Conservation (phyloP, 2,888 invertebrate species). For the Orthosia gracilis region DNA sequence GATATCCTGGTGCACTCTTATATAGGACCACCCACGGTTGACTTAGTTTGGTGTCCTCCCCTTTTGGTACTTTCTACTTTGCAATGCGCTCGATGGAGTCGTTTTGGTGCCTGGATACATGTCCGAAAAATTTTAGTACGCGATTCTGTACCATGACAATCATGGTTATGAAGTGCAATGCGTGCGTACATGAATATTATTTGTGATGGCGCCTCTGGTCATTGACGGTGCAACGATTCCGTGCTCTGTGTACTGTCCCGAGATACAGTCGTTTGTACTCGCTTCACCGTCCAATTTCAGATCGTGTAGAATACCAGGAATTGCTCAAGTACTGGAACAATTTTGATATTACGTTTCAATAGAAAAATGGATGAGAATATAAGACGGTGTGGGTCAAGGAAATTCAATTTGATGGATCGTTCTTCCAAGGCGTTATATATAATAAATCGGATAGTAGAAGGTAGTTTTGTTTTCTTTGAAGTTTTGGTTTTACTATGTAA, state of each 20-base stretch:
- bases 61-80: too few species aligned
- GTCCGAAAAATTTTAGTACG: too few species aligned
- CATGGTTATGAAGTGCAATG: too few species aligned
- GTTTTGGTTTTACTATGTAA: background rate
- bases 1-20: too few species aligned
- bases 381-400: slow-evolving; percentile 33
- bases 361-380: slow-evolving; percentile 57
- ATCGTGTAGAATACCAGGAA: slow-evolving; percentile 47
- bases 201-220: background rate
- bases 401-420: slow-evolving; percentile 48
- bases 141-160: too few species aligned
- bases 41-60: too few species aligned
- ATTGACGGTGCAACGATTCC: too few species aligned
- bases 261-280: slow-evolving; percentile 44
- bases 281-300: slow-evolving; percentile 51
- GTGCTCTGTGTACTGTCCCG: slow-evolving; percentile 6
- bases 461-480: background rate
- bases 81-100: too few species aligned
- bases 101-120: too few species aligned
- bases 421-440: slow-evolving; percentile 10
- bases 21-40: too few species aligned
- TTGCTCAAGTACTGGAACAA: slow-evolving; percentile 58
- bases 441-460: slow-evolving; percentile 24
- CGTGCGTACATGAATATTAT: too few species aligned
- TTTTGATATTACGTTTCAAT: slow-evolving; percentile 67